A percentile compares a stretch with the other conserved stretches of the same genome.
Evolutionary conservation across 2,888 invertebrate species (phyloP).

Genomic region (Epinotia nisella): DNA sequence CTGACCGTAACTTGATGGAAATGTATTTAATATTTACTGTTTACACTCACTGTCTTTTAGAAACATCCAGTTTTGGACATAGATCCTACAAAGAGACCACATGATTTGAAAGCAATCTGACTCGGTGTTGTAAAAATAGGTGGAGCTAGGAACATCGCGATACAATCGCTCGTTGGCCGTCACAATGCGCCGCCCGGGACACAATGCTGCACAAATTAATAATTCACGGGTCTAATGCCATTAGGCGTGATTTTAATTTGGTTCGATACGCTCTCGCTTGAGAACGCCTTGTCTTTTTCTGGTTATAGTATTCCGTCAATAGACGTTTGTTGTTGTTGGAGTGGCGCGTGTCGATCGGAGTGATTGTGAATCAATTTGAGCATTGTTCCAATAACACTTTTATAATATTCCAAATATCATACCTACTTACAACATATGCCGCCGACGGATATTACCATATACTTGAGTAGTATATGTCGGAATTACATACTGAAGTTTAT

Average conservation of each 20-base stretch:
- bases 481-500: background rate
- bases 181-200: constrained; percentile 60
- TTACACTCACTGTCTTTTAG: too few relatives aligned
- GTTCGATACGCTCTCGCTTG: constrained; percentile 65
- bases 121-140: constrained; percentile 22
- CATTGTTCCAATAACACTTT: constrained; percentile 60
- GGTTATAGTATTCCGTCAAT: constrained; percentile 71
- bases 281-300: constrained; percentile 58
- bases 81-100: background rate
- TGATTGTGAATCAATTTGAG: constrained; percentile 55
- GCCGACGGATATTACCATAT: constrained; percentile 56
- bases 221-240: constrained; percentile 76
- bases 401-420: constrained; percentile 65
- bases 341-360: constrained; percentile 62
- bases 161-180: constrained; percentile 57
- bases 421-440: constrained; percentile 44
- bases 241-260: constrained; percentile 77
- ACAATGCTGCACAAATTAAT: constrained; percentile 80
- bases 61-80: background rate
- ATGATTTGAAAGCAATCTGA: constrained; percentile 22
- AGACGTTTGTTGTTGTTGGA: constrained; percentile 61
- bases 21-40: background rate
- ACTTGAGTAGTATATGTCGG: background rate
- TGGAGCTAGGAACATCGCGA: constrained; percentile 43
- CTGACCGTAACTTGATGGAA: background rate